Evolutionary conservation across 35 echinoderm and acorn worm genomes (phyloP), one percentile per base, ranked within the genome.

Genomic region (Acanthaster planci): DNA sequence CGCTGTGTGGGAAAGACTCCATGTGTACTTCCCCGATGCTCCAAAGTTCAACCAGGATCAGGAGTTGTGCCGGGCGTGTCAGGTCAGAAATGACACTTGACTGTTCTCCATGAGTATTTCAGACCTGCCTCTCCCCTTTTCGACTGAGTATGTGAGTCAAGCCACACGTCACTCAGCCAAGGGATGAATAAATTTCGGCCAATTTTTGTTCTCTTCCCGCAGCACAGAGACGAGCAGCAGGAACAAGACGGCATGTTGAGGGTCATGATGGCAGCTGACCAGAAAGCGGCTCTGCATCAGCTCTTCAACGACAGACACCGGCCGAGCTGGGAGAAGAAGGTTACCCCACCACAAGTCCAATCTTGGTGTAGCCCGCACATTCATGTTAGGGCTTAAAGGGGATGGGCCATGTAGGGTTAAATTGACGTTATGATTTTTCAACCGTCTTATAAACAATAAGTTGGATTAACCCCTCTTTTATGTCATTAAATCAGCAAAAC

Each of bases 291-390:
- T 14, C 60, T 99, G 12, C 54, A 88, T 39, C 88, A 92, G n/a
- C 78, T 99, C 3, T 94, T 91, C 77, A 60, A 84, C 64, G 84
- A 87, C 16, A 91, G 83, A 58, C 54, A 90, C 35, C 84, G 96
- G 52, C 96, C 96, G 2, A 18, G 72, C 23, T 53, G 84, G 76
- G 55, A 90, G n/a, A 90, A 92, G 60, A 86, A 82, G 77, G 95
- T 97, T 58, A 84, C 85, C 59, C 9, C 4, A 6, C 42, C 12
- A 47, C 12, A 47, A 4, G 42, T 47, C n/a, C n/a, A n/a, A n/a
- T n/a, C n/a, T n/a, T n/a, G n/a, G n/a, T n/a, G n/a, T n/a, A n/a
- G n/a, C n/a, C n/a, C n/a, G n/a, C n/a, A n/a, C n/a, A n/a, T n/a
- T n/a, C n/a, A n/a, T n/a, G n/a, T n/a, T n/a, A n/a, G n/a, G n/a